Percentiles rank a stretch among this genome's conserved stretches.
Evolutionary conservation across 2,888 invertebrate genomes (phyloP).

Genomic region (Tetragnatha montana): DNA sequence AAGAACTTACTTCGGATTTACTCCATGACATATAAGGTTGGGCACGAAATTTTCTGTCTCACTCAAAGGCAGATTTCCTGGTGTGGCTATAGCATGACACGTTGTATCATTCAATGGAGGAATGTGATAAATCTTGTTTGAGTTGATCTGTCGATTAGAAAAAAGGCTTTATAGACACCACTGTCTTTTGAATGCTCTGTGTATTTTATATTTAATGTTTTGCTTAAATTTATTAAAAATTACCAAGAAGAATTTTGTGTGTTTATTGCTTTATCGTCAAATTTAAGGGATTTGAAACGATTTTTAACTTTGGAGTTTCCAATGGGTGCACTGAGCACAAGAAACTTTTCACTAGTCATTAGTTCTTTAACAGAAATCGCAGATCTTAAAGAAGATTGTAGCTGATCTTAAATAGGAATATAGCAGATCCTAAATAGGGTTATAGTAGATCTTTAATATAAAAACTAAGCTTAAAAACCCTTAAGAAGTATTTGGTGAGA

Average conservation of each 20-base stretch:
- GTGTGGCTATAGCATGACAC: slow-evolving; percentile 50
- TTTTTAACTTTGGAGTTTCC: neutral
- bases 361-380: too few species aligned
- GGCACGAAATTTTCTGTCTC: slow-evolving; percentile 66
- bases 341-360: too few species aligned
- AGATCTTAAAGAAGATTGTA: too few species aligned
- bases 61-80: slow-evolving; percentile 42
- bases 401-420: too few species aligned
- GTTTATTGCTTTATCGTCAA: neutral
- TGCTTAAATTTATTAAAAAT: neutral
- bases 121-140: slow-evolving; percentile 52
- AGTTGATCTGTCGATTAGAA: slow-evolving; percentile 49
- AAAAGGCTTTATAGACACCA: neutral
- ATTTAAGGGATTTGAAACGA: neutral
- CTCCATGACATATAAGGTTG: slow-evolving; percentile 58
- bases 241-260: neutral
- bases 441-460: too few species aligned
- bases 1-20: slow-evolving; percentile 49
- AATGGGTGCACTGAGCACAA: neutral
- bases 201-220: neutral
- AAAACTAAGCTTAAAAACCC: too few species aligned
- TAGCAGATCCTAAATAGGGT: too few species aligned
- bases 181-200: neutral
- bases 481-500: too few species aligned
- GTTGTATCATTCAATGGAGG: slow-evolving; percentile 53